Evolutionary conservation across 2,797 vertebrate species (phyloP), one percentile per base, ranked within the genome.

Genomic region (Chiloscyllium punctatum): DNA sequence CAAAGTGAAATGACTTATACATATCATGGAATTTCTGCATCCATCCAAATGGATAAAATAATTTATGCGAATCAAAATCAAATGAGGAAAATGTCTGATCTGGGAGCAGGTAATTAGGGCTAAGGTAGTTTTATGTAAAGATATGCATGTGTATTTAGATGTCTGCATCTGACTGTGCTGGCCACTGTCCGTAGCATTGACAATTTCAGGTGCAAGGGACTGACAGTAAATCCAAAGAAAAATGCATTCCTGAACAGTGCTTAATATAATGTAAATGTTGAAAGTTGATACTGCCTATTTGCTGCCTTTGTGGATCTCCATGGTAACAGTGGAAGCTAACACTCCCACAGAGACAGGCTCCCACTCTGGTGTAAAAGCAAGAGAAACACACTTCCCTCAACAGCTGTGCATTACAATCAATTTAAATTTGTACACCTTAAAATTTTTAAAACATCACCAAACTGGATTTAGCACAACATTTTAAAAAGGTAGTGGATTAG

Each of bases 241-340:
- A 5, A 25, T 69, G 3, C 33, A 66, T 42, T 92, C 69, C 90
- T 92, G 90, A 92, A 18, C n/a, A 69, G 33, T 48, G 66, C n/a
- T 69, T 69, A n/a, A n/a, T 92, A 92, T 27, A 69, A 42, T 42
- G 62, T 42, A 68, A 69, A 42, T 69, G 66, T 37, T 92, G 90
- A 66, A 92, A 92, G n/a, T 37, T 92, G n/a, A 69, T 69, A 66
- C n/a, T 42, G 62, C 37, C 62, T 92, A 15, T 68, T 92, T 92
- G 90, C 62, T 92, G 21, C 42, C n/a, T 92, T 62, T 11, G 11
- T 3, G 15, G 33, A n/a, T 92, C 90, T 92, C 66, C 90, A 92
- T 92, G 42, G 57, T 91, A 91, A 91, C 88, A 91, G 57, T 37
- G 33, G 90, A 92, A 69, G 66, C 90, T n/a, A 92, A 92, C 66